phyloP scores from a whole-genome alignment of 2,888 invertebrate species.

The Tipula helvola region DNA sequence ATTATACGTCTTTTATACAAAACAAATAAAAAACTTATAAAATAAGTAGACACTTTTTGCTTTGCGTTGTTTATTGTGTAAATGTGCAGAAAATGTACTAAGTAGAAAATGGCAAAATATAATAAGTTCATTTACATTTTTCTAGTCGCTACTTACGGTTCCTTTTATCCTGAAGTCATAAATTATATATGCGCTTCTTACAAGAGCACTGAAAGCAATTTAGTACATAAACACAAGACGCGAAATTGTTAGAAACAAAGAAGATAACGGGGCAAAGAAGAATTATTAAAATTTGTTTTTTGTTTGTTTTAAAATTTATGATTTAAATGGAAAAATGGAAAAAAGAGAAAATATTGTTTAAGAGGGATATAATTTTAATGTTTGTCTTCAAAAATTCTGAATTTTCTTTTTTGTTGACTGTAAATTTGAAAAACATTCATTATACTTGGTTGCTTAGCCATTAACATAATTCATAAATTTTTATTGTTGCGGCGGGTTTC shows the following conservation, averaged over 20 bases:
- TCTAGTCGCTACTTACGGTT: neutral
- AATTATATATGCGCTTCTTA: neutral
- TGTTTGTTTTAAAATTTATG: slow-evolving; percentile 1
- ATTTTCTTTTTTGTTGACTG: neutral
- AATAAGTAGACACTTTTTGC: neutral
- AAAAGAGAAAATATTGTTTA: neutral
- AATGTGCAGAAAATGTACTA: neutral
- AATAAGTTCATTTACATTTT: slow-evolving; percentile 4
- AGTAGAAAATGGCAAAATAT: neutral
- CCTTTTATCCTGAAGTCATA: neutral
- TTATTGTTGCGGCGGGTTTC: neutral
- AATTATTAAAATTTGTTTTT: neutral
- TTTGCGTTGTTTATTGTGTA: neutral
- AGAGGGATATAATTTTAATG: neutral
- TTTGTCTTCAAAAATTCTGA: neutral
- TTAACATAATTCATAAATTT: neutral
- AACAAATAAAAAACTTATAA: neutral
- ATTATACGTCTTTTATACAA: neutral
- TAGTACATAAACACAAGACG: neutral
- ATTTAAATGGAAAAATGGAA: neutral
- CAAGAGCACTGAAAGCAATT: neutral
- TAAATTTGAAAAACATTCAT: neutral
- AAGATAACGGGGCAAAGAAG: neutral
- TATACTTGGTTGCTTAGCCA: neutral
- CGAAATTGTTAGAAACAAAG: neutral